Percentiles rank a stretch among this genome's conserved stretches.
Conservation (phyloP, 2,797 vertebrate species). For the Florisuga fusca region DNA sequence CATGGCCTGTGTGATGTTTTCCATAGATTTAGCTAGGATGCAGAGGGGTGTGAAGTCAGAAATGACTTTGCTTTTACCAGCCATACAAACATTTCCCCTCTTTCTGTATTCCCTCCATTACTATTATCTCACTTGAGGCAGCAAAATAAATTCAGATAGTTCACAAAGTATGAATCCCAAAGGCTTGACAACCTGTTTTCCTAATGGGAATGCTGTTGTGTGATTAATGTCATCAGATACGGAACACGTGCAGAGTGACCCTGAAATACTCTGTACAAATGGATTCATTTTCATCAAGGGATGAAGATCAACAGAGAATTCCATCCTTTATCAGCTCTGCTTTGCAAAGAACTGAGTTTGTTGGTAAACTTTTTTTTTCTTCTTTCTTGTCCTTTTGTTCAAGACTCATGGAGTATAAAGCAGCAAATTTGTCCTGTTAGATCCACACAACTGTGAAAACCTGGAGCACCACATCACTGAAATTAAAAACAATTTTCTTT, state of each 20-base stretch:
- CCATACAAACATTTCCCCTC: background rate
- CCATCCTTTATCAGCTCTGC: conserved; percentile 65
- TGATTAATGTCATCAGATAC: conserved; percentile 77
- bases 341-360: conserved; percentile 37
- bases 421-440: background rate
- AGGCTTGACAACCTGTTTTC: background rate
- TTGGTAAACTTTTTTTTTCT: conserved; percentile 65
- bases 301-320: conserved; percentile 62
- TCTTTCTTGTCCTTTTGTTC: background rate
- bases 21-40: background rate
- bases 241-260: conserved; percentile 83
- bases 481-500: background rate
- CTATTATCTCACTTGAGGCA: background rate
- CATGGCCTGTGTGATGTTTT: background rate
- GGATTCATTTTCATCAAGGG: conserved; percentile 76
- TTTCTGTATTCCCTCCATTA: background rate
- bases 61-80: background rate
- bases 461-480: background rate
- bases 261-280: conserved; percentile 81
- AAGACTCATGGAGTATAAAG: background rate
- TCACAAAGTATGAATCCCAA: background rate
- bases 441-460: background rate
- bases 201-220: background rate
- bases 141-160: background rate
- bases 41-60: background rate